Evolutionary conservation across 2,113 vertebrate genomes (phyloP), one percentile per base, ranked within the genome.

Genomic region (Nyctereutes procyonoides): DNA sequence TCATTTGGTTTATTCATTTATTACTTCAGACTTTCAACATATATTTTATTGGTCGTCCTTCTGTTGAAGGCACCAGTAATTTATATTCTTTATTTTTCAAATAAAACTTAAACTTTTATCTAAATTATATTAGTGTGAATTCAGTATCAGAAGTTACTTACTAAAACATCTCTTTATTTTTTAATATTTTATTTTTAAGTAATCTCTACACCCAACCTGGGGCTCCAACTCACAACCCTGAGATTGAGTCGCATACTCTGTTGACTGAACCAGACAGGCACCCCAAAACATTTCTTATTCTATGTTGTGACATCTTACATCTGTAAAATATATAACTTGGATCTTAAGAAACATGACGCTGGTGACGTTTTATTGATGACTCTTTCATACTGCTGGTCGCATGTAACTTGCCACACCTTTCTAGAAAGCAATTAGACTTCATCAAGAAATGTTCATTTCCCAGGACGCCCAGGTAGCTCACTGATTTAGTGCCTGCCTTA

Each of bases 331-430:
- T 62, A 32, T 93, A 77, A 83, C 9, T 82, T 95, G 4, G 48
- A 93, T 83, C 88, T 95, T 95, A 92, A 80, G 43, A 91, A 60
- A 55, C 88, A 24, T 88, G 19, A 53, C 93, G 88, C 14, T 71
- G 15, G 24, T 62, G 32, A 90, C 8, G 1, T 32, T 63, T 90
- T 71, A 73, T 55, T 69, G 79, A 83, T 67, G 12, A 35, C 0
- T 20, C 48, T 74, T 84, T 63, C 80, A 65, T 24, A 30, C 20
- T 80, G 26, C 48, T 96, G 17, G 17, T 74, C 38, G 22, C 28
- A 55, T 82, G 5, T 74, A 88, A 85, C 74, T 92, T 92, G n/a
- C 63, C n/a, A 77, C 24, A 84, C 11, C 60, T 69, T 69, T 93
- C 28, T 91, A 60, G 69, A 91, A 92, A 96, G 35, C 60, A 71